Evolutionary conservation across 1,140 invertebrate species (phyloP).

Genomic region (Helicoverpa zea): DNA sequence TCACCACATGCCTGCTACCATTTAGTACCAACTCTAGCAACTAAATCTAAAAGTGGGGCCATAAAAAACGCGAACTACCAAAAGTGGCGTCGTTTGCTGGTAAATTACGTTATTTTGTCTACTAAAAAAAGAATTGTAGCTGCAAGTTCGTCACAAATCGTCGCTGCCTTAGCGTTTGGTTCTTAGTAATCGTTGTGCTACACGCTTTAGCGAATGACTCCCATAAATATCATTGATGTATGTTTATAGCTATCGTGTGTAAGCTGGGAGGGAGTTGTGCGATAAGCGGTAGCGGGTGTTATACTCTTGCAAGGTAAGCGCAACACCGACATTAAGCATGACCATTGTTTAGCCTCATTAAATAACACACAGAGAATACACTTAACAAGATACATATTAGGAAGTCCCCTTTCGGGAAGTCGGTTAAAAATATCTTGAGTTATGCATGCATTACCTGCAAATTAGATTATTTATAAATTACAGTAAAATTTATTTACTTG

Average conservation of each 20-base stretch:
- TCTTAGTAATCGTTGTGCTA: slow-evolving; percentile 73
- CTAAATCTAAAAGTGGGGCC: slow-evolving; percentile 30
- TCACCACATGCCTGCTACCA: slow-evolving; percentile 28
- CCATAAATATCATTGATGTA: slow-evolving; percentile 82
- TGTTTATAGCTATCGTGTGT: slow-evolving; percentile 70
- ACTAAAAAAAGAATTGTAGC: slow-evolving; percentile 49
- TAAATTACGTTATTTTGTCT: slow-evolving; percentile 52
- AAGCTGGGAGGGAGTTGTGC: slow-evolving; percentile 45
- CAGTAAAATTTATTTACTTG: no score
- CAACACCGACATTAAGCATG: no score
- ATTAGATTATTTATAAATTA: no score
- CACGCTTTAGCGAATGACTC: slow-evolving; percentile 76
- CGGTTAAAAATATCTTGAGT: no score
- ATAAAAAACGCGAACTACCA: slow-evolving; percentile 48
- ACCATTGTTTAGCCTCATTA: no score
- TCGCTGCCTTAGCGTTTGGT: slow-evolving; percentile 65
- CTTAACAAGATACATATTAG: no score
- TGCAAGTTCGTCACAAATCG: slow-evolving; percentile 59
- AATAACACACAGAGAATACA: no score
- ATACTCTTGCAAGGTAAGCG: no score
- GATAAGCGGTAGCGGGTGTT: slow-evolving; percentile 45
- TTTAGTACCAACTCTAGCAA: slow-evolving; percentile 31
- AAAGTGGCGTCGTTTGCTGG: slow-evolving; percentile 43
- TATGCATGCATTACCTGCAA: no score
- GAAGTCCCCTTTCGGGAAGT: no score